Evolutionary conservation across 2,888 invertebrate species (phyloP).

Genomic region (Agelastica alni): DNA sequence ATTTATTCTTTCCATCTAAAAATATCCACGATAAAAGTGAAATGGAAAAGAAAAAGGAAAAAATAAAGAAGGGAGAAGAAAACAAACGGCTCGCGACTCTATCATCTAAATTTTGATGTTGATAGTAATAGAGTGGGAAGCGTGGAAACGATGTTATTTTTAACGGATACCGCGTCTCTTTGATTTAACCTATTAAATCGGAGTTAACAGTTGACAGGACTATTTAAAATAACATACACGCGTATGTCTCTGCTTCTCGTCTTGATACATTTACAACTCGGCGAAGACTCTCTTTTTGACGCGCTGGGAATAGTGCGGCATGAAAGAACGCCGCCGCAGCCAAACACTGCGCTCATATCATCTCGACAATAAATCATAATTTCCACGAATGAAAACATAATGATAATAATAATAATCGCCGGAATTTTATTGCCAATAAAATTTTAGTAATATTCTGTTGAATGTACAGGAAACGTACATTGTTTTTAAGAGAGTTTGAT

Average conservation of each 20-base stretch:
- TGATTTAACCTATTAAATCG: slow-evolving; percentile 51
- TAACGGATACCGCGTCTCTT: slow-evolving; percentile 45
- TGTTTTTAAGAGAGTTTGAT: slow-evolving; percentile 14
- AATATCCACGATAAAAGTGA: slow-evolving; percentile 9
- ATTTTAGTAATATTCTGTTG: slow-evolving; percentile 28
- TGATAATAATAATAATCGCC: slow-evolving; percentile 32
- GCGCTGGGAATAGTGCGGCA: slow-evolving; percentile 33
- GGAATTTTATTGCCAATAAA: slow-evolving; percentile 38
- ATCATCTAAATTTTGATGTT: slow-evolving; percentile 37
- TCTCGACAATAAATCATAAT: slow-evolving; percentile 43
- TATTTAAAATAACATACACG: slow-evolving; percentile 53
- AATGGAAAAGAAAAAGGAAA: slow-evolving; percentile 24
- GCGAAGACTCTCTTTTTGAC: too few relatives aligned
- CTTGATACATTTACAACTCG: slow-evolving; percentile 43
- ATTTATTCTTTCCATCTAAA: too few relatives aligned
- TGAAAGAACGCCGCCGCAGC: slow-evolving; percentile 35
- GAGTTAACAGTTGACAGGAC: slow-evolving; percentile 50
- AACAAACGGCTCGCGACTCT: slow-evolving; percentile 11
- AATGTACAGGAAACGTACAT: slow-evolving; percentile 11
- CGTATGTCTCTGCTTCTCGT: slow-evolving; percentile 48
- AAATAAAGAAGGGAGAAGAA: slow-evolving; percentile 22
- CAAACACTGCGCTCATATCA: slow-evolving; percentile 41
- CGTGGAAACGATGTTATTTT: slow-evolving; percentile 48
- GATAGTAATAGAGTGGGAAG: slow-evolving; percentile 42
- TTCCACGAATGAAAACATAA: slow-evolving; percentile 36